phyloP scores from a whole-genome alignment of 2,113 vertebrate genomes.

The Machaerirhynchus nigripectus region DNA sequence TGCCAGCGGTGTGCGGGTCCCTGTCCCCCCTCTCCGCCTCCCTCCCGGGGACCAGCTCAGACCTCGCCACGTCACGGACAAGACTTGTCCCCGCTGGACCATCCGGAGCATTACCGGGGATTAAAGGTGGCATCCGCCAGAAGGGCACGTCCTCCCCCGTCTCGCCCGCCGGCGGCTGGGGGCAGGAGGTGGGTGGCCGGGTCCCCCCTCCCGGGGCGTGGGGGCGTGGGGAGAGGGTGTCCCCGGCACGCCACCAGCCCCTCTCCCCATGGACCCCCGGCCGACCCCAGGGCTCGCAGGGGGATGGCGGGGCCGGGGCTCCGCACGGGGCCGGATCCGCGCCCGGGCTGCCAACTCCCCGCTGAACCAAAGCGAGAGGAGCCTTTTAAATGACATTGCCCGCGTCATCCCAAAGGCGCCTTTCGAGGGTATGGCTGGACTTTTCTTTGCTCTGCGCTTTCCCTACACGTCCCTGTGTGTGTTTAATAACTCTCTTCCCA shows the following conservation, averaged over 20 bases:
- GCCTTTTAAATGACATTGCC: background rate
- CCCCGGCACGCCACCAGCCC: background rate
- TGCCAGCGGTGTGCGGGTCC: background rate
- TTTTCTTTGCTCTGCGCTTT: background rate
- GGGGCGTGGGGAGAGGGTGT: background rate
- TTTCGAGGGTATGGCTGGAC: background rate
- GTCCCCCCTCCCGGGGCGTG: rapidly evolving
- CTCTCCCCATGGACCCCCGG: background rate
- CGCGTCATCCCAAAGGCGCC: background rate
- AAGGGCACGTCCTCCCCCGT: background rate
- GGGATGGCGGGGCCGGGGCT: background rate
- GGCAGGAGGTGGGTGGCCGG: background rate
- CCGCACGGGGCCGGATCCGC: rapidly evolving
- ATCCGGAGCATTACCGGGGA: slow-evolving; percentile 25
- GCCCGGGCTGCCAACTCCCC: background rate
- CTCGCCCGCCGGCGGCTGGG: background rate
- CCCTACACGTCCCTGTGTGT: background rate
- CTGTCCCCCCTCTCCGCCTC: background rate
- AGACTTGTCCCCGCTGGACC: background rate
- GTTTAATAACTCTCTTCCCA: background rate
- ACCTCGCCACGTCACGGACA: background rate
- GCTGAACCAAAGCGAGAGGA: background rate
- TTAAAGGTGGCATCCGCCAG: slow-evolving; percentile 31
- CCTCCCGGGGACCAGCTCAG: background rate
- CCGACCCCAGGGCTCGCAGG: rapidly evolving